Evolutionary conservation across 2,113 vertebrate species (phyloP).

Genomic region (mouse (Mus musculus)): GRCm39 chr9:113499501-113500000

Average conservation of each 20-base stretch:
- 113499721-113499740: too few species aligned
- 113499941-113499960: neutral
- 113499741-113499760: neutral
- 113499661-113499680: neutral
- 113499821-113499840: neutral
- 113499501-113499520: neutral
- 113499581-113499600: neutral
- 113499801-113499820: neutral
- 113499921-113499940: neutral
- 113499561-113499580: neutral
- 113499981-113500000: slow-evolving; percentile 15
- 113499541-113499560: neutral
- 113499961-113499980: neutral
- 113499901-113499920: neutral
- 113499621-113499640: neutral
- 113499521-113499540: neutral
- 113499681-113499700: neutral
- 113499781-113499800: neutral
- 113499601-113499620: neutral
- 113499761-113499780: neutral
- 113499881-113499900: neutral
- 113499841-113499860: neutral
- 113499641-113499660: too few species aligned
- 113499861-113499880: neutral
- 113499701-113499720: neutral